These are phyloP conservation scores for Brachymystax lenok DNA, from an alignment of 2,797 vertebrate species.

Conservation along the genomic window DNA sequence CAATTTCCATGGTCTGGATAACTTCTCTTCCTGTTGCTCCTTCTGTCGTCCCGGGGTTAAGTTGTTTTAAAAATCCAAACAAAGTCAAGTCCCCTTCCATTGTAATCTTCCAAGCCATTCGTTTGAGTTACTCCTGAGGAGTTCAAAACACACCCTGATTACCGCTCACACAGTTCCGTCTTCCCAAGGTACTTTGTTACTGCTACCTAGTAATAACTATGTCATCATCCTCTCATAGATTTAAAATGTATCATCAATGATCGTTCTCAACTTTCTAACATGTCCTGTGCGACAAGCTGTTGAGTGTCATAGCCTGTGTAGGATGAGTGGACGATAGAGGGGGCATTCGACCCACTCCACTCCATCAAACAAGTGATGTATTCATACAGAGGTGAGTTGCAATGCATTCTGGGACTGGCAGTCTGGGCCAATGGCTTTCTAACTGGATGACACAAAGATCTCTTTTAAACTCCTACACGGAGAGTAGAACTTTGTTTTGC, in stretches of 20 bases:
- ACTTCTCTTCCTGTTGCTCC: conserved; percentile 19
- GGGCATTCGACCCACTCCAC: conserved; percentile 76
- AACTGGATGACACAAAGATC: conserved; percentile 87
- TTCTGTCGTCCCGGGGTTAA: conserved; percentile 35
- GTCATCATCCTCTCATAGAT: conserved; percentile 6
- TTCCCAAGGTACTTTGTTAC: conserved; percentile 40
- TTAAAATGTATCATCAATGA: conserved; percentile 23
- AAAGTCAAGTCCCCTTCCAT: conserved; percentile 46
- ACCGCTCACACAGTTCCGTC: background rate
- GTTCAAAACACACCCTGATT: background rate
- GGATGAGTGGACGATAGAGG: conserved; percentile 62
- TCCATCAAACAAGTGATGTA: conserved; percentile 78
- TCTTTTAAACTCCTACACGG: conserved; percentile 93
- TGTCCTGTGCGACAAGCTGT: conserved; percentile 46
- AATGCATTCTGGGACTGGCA: conserved; percentile 82
- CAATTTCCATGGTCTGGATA: conserved; percentile 1
- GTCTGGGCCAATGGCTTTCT: conserved; percentile 82
- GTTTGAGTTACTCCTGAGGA: conserved; percentile 34
- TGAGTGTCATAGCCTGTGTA: conserved; percentile 65
- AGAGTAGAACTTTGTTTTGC: conserved; percentile 70
- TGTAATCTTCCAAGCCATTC: conserved; percentile 55
- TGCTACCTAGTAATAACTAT: conserved; percentile 19
- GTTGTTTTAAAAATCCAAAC: conserved; percentile 38
- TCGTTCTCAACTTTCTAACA: conserved; percentile 48
- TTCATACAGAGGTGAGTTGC: conserved; percentile 81